Conservation (phyloP, 2,113 vertebrate species). For the Tachysurus fulvidraco region DNA sequence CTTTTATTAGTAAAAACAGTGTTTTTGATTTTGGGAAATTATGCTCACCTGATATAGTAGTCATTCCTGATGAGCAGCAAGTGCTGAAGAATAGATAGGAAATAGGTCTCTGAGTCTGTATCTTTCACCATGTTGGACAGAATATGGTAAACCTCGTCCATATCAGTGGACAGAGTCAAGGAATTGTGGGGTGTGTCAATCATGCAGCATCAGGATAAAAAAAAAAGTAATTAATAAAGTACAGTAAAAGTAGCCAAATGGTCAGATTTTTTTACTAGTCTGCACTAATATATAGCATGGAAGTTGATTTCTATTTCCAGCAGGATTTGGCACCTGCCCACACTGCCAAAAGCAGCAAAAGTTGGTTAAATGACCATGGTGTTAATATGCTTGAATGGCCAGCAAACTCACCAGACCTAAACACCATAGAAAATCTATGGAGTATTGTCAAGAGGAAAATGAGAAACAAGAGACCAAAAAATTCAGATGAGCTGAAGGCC, state of each 20-base stretch:
- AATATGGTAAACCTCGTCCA: constrained; percentile 92
- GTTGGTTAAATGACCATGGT: too few species aligned
- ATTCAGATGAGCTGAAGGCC: too few species aligned
- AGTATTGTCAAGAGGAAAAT: too few species aligned
- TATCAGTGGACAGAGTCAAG: constrained; percentile 87
- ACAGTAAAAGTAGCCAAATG: neutral
- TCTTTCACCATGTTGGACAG: constrained; percentile 96
- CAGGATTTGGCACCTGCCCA: too few species aligned
- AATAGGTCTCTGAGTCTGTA: constrained; percentile 86
- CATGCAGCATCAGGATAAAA: constrained; percentile 1
- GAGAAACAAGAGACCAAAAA: too few species aligned
- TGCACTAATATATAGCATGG: neutral
- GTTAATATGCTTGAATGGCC: too few species aligned
- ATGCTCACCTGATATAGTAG: constrained; percentile 90
- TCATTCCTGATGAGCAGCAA: constrained; percentile 95
- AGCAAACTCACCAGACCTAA: too few species aligned
- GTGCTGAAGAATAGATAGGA: constrained; percentile 94
- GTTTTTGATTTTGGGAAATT: neutral
- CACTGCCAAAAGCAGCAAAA: too few species aligned
- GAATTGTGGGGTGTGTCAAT: constrained; percentile 25
- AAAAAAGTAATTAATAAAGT: neutral
- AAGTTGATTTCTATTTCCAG: neutral
- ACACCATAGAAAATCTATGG: too few species aligned
- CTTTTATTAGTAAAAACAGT: too few species aligned
- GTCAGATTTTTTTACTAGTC: neutral